A percentile compares a stretch with the other conserved stretches of the same genome.
Conservation (phyloP, 1,140 invertebrate genomes). For the Pachyrhynchus sulphureomaculatus region DNA sequence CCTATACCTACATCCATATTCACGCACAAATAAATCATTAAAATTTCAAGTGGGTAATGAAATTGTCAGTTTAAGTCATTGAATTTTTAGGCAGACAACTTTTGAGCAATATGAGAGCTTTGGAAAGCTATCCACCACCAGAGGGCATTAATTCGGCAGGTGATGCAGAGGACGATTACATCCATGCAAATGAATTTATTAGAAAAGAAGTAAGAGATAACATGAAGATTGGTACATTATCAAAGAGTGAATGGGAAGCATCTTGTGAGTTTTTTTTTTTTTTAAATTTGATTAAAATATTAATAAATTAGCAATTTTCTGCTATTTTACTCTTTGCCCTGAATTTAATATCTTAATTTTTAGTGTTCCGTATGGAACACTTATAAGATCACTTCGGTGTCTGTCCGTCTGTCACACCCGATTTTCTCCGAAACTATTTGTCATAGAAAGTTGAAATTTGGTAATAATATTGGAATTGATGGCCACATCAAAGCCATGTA, state of each 20-base stretch:
- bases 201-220: conserved; percentile 52
- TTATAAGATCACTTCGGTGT: too few relatives aligned
- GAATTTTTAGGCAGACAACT: conserved; percentile 55
- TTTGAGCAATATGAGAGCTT: conserved; percentile 73
- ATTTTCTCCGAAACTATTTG: too few relatives aligned
- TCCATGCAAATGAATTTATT: conserved; percentile 66
- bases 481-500: too few relatives aligned
- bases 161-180: conserved; percentile 67
- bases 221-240: conserved; percentile 76
- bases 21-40: too few relatives aligned
- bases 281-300: not conserved
- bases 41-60: too few relatives aligned
- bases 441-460: too few relatives aligned
- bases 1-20: too few relatives aligned
- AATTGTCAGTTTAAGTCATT: too few relatives aligned
- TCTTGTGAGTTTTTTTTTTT: conserved; percentile 70
- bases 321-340: not conserved
- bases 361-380: too few relatives aligned
- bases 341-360: too few relatives aligned
- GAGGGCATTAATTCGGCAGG: conserved; percentile 59
- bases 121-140: conserved; percentile 67
- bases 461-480: too few relatives aligned
- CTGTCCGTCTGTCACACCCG: too few relatives aligned
- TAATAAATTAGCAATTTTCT: not conserved
- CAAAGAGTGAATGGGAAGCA: conserved; percentile 91